Conservation (phyloP, 2,113 vertebrate species). For the Ciconia maguari region DNA sequence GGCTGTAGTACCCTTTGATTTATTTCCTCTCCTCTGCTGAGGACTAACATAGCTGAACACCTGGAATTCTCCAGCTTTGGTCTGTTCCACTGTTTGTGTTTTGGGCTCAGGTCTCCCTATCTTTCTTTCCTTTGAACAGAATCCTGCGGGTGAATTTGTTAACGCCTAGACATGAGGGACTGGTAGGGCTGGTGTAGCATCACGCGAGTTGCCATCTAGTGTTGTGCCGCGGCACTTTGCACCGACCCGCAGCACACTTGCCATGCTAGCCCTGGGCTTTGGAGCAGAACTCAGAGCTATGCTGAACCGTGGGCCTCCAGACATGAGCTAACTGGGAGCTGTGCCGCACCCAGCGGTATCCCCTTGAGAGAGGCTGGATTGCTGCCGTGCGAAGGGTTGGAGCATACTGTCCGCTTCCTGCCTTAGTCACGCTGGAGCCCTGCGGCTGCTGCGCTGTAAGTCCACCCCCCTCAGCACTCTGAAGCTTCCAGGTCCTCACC, state of each 20-base stretch:
- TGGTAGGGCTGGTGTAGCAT: fast-evolving
- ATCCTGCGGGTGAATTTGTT: not conserved
- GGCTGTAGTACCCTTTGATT: not conserved
- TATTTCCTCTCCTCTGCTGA: not conserved
- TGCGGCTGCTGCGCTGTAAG: fast-evolving
- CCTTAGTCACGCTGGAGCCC: not conserved
- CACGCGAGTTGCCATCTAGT: not conserved
- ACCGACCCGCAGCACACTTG: not conserved
- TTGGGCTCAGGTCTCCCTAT: not conserved
- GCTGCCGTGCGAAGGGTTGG: not conserved
- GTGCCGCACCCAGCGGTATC: fast-evolving
- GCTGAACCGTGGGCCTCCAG: not conserved
- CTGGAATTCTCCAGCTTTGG: not conserved
- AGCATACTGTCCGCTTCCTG: not conserved
- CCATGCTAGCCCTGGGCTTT: not conserved
- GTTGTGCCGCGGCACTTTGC: not conserved
- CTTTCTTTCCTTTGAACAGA: not conserved
- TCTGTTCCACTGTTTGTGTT: not conserved
- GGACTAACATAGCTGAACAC: not conserved
- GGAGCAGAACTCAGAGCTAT: not conserved
- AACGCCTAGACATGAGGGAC: fast-evolving
- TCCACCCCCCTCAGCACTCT: not conserved
- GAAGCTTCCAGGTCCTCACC: not conserved
- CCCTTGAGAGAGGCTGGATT: not conserved
- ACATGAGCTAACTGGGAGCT: not conserved